phyloP scores from a whole-genome alignment of 2,113 vertebrate genomes.

The Calypte anna region DNA sequence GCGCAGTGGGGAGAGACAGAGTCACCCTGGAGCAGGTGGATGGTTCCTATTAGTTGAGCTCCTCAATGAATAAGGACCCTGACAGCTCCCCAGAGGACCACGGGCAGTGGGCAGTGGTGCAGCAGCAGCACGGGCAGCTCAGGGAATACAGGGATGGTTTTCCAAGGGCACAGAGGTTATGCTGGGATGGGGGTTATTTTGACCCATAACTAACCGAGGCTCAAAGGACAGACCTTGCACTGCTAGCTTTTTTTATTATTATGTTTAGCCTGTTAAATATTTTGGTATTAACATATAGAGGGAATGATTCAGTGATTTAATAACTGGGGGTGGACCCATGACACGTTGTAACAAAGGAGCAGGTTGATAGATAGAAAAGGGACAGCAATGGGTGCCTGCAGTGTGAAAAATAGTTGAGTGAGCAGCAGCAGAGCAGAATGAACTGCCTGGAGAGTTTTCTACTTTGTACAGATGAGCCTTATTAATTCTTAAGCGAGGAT shows the following conservation, averaged over 20 bases:
- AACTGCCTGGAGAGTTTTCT: slow-evolving; percentile 22
- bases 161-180: slow-evolving; percentile 19
- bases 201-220: slow-evolving; percentile 5
- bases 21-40: slow-evolving; percentile 73
- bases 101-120: not conserved
- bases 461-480: slow-evolving; percentile 13
- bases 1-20: slow-evolving; percentile 27
- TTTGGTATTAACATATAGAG: not conserved
- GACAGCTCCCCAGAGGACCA: slow-evolving; percentile 36
- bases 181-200: not conserved
- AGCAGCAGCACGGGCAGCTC: not conserved
- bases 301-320: not conserved
- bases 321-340: not conserved
- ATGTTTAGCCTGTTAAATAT: not conserved
- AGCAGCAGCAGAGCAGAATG: slow-evolving; percentile 13
- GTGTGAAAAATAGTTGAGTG: not conserved
- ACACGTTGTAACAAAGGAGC: not conserved
- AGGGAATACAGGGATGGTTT: not conserved
- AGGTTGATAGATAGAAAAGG: not conserved
- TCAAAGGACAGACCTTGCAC: not conserved
- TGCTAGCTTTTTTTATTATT: not conserved
- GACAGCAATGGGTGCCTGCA: not conserved
- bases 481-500: slow-evolving; percentile 6
- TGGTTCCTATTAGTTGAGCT: slow-evolving; percentile 29
- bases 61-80: slow-evolving; percentile 47